phyloP scores from a whole-genome alignment of 2,113 vertebrate genomes.

The Silurus asotus region DNA sequence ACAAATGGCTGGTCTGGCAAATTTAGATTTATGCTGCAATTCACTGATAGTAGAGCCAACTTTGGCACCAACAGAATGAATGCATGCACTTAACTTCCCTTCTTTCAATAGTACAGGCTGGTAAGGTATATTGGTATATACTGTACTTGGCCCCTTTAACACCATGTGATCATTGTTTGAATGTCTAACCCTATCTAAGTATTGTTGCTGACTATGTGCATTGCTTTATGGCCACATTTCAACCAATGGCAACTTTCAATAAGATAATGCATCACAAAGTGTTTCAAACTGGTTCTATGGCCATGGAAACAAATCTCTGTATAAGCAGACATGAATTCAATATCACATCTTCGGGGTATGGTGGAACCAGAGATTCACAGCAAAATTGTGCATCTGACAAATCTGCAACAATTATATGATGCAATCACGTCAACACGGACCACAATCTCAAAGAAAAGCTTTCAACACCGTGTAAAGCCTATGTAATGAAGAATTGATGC shows the following conservation, averaged over 20 bases:
- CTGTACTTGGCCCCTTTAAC: not conserved
- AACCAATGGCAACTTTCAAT: not conserved
- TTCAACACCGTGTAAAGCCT: not conserved
- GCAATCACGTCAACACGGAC: slow-evolving; percentile 12
- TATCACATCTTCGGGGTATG: not conserved
- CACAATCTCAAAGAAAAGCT: slow-evolving; percentile 12
- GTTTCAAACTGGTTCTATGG: slow-evolving; percentile 1
- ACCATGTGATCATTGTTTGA: not conserved
- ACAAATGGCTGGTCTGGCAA: not conserved
- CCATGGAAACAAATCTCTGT: not conserved
- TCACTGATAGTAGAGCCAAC: not conserved
- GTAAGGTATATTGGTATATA: not conserved
- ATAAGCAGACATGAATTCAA: not conserved
- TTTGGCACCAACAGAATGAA: not conserved
- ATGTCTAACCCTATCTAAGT: not conserved
- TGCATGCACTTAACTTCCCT: not conserved
- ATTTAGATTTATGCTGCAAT: not conserved
- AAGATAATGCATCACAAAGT: not conserved
- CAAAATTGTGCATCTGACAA: slow-evolving; percentile 2
- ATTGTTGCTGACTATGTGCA: not conserved
- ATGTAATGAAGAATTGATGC: slow-evolving; percentile 8
- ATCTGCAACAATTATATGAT: slow-evolving; percentile 10
- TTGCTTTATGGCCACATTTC: not conserved
- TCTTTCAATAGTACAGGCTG: not conserved
- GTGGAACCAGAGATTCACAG: not conserved